Percentiles rank a stretch among this genome's conserved stretches.
These are phyloP conservation scores for Caenorhabditis becei DNA, from an alignment of 2,888 invertebrate species.

Conservation along the genomic window DNA sequence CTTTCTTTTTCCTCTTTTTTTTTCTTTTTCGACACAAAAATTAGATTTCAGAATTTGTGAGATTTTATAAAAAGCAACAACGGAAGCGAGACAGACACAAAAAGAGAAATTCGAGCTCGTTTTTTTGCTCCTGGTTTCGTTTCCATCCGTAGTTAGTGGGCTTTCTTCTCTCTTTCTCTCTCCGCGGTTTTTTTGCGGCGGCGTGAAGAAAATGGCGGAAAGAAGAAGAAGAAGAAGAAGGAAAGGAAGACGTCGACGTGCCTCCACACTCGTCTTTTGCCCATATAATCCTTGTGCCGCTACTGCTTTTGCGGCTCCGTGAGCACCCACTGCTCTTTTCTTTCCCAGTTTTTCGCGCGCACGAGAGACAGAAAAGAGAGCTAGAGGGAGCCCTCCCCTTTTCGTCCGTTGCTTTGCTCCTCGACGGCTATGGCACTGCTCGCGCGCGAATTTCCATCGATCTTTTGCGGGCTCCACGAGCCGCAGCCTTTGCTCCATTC, in stretches of 20 bases:
- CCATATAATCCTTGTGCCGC: conserved; percentile 57
- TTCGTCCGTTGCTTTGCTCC: conserved; percentile 51
- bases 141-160: conserved; percentile 49
- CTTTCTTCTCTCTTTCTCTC: conserved; percentile 25
- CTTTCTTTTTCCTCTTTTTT: not conserved
- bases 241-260: conserved; percentile 38
- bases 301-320: conserved; percentile 53
- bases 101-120: conserved; percentile 43
- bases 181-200: conserved; percentile 37
- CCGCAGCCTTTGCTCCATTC: conserved; percentile 15
- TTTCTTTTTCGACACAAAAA: conserved; percentile 10
- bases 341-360: conserved; percentile 58
- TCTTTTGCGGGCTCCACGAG: conserved; percentile 42
- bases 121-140: conserved; percentile 35
- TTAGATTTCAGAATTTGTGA: not conserved
- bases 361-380: not conserved
- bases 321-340: conserved; percentile 51
- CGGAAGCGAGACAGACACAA: conserved; percentile 5
- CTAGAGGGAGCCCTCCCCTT: conserved; percentile 11
- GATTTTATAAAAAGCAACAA: no score
- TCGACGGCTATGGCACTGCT: conserved; percentile 46
- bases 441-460: conserved; percentile 62
- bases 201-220: conserved; percentile 46
- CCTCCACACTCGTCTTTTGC: conserved; percentile 50
- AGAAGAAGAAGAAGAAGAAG: conserved; percentile 42